A percentile compares a stretch with the other conserved stretches of the same genome.
Evolutionary conservation across 2,797 vertebrate genomes (phyloP).

Genomic region (Oreochromis mossambicus): DNA sequence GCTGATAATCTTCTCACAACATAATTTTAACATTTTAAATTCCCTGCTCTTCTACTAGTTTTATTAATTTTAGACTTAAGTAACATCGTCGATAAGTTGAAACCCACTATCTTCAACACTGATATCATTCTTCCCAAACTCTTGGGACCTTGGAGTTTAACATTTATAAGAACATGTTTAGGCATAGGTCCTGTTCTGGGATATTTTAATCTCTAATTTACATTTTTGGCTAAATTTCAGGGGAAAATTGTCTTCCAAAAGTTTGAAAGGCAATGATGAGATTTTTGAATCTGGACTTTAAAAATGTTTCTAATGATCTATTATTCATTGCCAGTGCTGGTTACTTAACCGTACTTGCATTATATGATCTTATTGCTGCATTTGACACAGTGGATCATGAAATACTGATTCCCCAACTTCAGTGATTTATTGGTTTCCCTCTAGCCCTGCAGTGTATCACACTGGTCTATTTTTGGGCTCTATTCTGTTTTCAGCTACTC

Average conservation of each 20-base stretch:
- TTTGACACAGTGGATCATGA: background rate
- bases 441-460: background rate
- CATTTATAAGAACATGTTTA: background rate
- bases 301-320: background rate
- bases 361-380: background rate
- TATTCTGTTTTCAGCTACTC: background rate
- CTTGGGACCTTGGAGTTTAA: background rate
- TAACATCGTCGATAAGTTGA: background rate
- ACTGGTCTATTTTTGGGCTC: background rate
- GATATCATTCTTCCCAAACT: background rate
- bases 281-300: background rate
- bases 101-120: background rate
- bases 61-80: background rate
- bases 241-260: background rate
- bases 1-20: background rate
- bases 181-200: background rate
- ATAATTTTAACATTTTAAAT: background rate
- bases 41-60: background rate
- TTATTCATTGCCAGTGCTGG: background rate
- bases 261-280: background rate
- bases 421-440: background rate
- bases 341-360: background rate
- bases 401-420: background rate
- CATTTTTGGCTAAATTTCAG: rapidly evolving
- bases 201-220: rapidly evolving